phyloP scores from a whole-genome alignment of 2,888 invertebrate species.

The Acrobasis suavella region DNA sequence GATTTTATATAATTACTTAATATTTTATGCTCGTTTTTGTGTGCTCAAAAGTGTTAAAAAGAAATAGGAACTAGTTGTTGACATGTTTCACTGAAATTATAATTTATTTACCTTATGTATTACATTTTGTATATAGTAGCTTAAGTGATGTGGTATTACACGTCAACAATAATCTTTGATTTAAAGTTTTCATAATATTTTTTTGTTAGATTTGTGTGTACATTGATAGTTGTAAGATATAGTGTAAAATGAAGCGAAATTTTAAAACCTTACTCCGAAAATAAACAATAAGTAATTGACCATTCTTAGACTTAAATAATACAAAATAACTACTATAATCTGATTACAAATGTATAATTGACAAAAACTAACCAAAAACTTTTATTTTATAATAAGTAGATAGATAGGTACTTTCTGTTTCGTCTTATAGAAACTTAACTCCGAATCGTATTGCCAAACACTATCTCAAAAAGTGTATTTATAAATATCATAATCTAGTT shows the following conservation, averaged over 20 bases:
- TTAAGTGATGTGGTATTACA: conserved; percentile 1
- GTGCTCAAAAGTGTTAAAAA: not conserved
- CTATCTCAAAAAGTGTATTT: conserved; percentile 47
- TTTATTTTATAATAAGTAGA: conserved; percentile 43
- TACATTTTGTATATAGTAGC: not conserved
- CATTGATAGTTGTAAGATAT: conserved; percentile 21
- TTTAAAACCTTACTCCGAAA: conserved; percentile 64
- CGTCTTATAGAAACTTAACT: conserved; percentile 61
- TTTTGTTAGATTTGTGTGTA: conserved; percentile 4
- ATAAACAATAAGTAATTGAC: conserved; percentile 77
- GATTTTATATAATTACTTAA: conserved; percentile 14
- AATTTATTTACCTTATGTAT: not conserved
- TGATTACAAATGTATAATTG: conserved; percentile 78
- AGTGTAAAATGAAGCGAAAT: conserved; percentile 29
- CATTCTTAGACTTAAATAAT: conserved; percentile 78
- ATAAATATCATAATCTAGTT: conserved; percentile 64
- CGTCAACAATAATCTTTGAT: conserved; percentile 1
- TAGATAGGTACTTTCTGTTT: conserved; percentile 58
- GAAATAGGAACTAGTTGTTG: conserved; percentile 19
- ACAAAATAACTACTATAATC: conserved; percentile 73
- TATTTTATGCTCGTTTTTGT: not conserved
- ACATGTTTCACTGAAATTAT: conserved; percentile 7
- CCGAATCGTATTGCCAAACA: conserved; percentile 34
- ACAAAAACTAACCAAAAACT: conserved; percentile 77
- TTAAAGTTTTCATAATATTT: not conserved